A percentile compares a stretch with the other conserved stretches of the same genome.
Conservation (phyloP, 1,140 invertebrate genomes). For the Dendrolimus kikuchii region DNA sequence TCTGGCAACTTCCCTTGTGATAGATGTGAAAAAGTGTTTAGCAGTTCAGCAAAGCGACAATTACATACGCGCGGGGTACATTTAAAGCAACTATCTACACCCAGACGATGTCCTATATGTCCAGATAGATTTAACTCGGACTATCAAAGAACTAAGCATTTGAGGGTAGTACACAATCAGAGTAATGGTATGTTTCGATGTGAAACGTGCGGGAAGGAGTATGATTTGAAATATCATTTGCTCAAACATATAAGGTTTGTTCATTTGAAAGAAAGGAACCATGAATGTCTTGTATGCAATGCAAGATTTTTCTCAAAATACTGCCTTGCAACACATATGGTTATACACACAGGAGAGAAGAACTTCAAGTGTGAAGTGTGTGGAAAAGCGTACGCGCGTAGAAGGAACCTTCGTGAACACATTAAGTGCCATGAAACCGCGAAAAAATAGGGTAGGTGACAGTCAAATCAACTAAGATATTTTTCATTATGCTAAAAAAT, state of each 20-base stretch:
- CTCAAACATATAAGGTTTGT: constrained; percentile 57
- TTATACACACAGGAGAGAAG: constrained; percentile 80
- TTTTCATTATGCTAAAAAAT: no score
- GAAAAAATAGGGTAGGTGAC: no score
- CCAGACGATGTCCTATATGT: constrained; percentile 54
- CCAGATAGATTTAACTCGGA: constrained; percentile 61
- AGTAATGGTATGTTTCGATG: constrained; percentile 63
- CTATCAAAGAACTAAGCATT: constrained; percentile 54
- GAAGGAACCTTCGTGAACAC: constrained; percentile 59
- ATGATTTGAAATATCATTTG: constrained; percentile 59
- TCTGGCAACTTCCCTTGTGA: constrained; percentile 47
- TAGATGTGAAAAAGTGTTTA: constrained; percentile 54
- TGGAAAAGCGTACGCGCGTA: constrained; percentile 74
- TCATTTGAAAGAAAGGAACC: constrained; percentile 58
- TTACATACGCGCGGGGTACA: constrained; percentile 54
- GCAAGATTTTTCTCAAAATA: constrained; percentile 70
- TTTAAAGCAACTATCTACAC: constrained; percentile 40
- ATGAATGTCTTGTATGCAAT: constrained; percentile 55
- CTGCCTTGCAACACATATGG: constrained; percentile 63
- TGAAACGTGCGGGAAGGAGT: constrained; percentile 50
- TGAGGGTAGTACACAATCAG: constrained; percentile 59
- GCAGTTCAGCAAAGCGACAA: constrained; percentile 47
- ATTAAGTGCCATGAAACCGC: constrained; percentile 41
- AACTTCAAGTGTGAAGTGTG: constrained; percentile 81
- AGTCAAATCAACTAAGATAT: no score